Evolutionary conservation across 2,888 invertebrate species (phyloP), one percentile per base, ranked within the genome.

Genomic region (Parnassius glacialis): DNA sequence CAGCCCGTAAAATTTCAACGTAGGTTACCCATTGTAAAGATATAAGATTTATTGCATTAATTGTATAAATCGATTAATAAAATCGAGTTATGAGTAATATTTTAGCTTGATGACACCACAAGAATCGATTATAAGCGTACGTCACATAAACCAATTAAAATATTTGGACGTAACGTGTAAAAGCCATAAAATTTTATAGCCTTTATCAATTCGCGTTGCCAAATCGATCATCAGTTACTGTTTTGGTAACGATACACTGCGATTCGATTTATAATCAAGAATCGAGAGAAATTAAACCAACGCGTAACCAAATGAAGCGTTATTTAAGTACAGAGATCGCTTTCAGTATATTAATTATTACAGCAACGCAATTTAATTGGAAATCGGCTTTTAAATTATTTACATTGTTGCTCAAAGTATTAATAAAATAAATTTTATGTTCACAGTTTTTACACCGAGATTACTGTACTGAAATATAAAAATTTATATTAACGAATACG

Each of bases 261-360:
- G 79, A 75, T 65, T 68, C 78, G 78, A 86, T 87, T 86, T 86
- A 87, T 76, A 78, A 71, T 68, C 73, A 67, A 74, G 76, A 81
- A 74, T 73, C 75, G 72, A 69, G 75, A 78, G 76, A 79, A 80
- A 47, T 45, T 45, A 52, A 61, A 57, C 13, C 41, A 20, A 44
- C 57, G 51, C 60, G 51, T 20, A 61, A 57, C 56, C 61, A 42
- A 61, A 57, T 48, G 16, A 52, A 48, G 61, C 42, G 11, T 57
- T 13, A 53, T 53, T 48, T 53, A 48, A 57, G 13, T 42, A n/a
- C 56, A 43, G 52, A 59, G 34, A 56, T 52, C 60, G 55, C n/a
- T 55, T 61, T 45, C 57, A 57, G 16, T 61, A 57, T 57, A 61
- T 57, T 57, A 57, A 61, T 52, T 57, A 60, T 56, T 61, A 52